Evolutionary conservation across 2,888 invertebrate species (phyloP).

Genomic region (Stenichneumon culpator): DNA sequence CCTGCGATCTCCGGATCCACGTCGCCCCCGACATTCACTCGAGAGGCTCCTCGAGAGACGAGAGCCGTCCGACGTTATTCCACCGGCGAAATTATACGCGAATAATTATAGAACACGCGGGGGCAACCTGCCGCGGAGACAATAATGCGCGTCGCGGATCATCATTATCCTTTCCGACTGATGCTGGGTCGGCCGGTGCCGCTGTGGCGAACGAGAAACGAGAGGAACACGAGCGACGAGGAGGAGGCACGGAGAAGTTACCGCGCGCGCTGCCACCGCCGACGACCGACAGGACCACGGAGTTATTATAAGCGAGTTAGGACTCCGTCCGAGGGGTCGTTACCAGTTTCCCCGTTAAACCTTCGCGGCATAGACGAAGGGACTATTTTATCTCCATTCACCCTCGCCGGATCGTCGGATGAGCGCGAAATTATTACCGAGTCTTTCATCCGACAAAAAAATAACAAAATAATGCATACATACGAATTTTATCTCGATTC

Average conservation of each 20-base stretch:
- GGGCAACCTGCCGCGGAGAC: constrained; percentile 77
- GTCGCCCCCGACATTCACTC: constrained; percentile 57
- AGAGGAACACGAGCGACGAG: constrained; percentile 26
- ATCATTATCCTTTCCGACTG: constrained; percentile 73
- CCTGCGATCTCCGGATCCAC: constrained; percentile 42
- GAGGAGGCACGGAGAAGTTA: constrained; percentile 33
- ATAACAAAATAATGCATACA: background rate
- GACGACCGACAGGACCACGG: constrained; percentile 61
- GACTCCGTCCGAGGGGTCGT: constrained; percentile 70
- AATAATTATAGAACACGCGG: constrained; percentile 78
- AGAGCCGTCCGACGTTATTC: constrained; percentile 54
- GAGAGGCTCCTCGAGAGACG: constrained; percentile 7
- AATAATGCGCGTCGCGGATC: constrained; percentile 79
- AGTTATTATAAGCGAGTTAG: constrained; percentile 82
- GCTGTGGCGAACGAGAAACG: constrained; percentile 33
- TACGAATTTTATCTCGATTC: background rate
- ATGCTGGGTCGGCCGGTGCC: constrained; percentile 18
- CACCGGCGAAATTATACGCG: constrained; percentile 73
- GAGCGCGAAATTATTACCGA: constrained; percentile 57
- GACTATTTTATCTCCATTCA: constrained; percentile 11
- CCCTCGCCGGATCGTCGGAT: background rate
- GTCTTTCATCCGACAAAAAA: constrained; percentile 40
- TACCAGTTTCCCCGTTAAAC: constrained; percentile 61
- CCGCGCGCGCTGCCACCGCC: constrained; percentile 56
- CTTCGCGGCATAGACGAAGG: constrained; percentile 22